Evolutionary conservation across 2,888 invertebrate genomes (phyloP).

Genomic region (Pseudolycoriella hygida): DNA sequence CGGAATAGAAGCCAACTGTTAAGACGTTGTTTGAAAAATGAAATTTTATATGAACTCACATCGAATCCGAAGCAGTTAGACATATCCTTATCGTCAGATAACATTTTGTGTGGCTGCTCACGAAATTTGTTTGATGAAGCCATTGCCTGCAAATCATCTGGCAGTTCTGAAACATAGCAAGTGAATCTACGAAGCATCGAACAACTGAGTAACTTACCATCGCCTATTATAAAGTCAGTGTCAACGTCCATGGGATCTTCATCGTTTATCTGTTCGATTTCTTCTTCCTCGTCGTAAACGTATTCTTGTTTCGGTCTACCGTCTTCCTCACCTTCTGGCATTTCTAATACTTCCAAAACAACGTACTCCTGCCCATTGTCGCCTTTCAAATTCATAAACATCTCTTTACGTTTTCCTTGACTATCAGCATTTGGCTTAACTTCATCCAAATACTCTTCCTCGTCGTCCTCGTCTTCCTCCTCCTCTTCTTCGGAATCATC

Average conservation of each 20-base stretch:
- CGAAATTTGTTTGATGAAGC: constrained; percentile 21
- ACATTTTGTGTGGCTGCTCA: constrained; percentile 2
- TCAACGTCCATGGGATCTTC: constrained; percentile 29
- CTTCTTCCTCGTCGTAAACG: constrained; percentile 44
- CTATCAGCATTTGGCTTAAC: constrained; percentile 11
- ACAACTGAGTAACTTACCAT: constrained; percentile 10
- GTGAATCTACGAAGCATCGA: background rate
- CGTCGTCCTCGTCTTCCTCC: constrained; percentile 19
- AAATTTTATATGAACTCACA: constrained; percentile 30
- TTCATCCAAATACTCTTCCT: constrained; percentile 17
- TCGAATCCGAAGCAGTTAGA: constrained; percentile 73
- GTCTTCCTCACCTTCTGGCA: constrained; percentile 17
- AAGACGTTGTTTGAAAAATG: background rate
- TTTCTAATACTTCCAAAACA: constrained; percentile 74
- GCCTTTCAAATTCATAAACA: constrained; percentile 28
- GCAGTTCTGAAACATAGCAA: constrained; percentile 21
- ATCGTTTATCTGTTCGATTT: constrained; percentile 14
- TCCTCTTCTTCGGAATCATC: constrained; percentile 19
- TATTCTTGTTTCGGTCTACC: constrained; percentile 13
- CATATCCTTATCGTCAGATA: constrained; percentile 39
- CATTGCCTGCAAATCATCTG: constrained; percentile 29
- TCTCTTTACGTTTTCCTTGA: background rate
- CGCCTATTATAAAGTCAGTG: constrained; percentile 25
- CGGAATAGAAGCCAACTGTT: constrained; percentile 2
- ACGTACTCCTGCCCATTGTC: constrained; percentile 71